Base-by-base conservation (phyloP, 2,113 vertebrate genomes). In the Isichthys henryi region DNA sequence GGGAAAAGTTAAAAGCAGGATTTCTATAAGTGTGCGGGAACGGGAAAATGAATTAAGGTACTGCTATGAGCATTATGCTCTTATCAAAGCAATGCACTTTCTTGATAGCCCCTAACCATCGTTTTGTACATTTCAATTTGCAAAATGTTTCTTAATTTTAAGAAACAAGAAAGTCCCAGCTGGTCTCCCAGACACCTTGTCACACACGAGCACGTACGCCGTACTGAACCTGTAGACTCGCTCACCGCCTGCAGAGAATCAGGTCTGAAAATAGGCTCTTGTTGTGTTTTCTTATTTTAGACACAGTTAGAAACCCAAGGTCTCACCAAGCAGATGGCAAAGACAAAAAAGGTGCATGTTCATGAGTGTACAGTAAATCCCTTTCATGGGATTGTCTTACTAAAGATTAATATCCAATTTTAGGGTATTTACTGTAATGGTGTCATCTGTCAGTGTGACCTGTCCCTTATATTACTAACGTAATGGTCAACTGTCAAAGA, bases 221-320 rank as follows among this genome's bases (percentile, higher is more conserved):
- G 35, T 43, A 19, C 74, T 0, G 17, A 80, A 80, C 74, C 74
- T 80, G 31, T 17, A 43, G 74, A 39, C 74, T 70, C 62, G n/a
- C 62, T 70, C 62, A 70, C n/a, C 62, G 62, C 62, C 62, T 80
- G 74, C 74, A 43, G 35, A 43, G 74, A 80, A 80, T 80, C 74
- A 80, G 74, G 35, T 80, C 74, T 80, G 74, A 80, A 80, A 80
- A 80, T 80, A 80, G 74, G 35, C 74, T 39, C 74, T 80, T 35
- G 15, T 80, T 80, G 35, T 80, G 17, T 80, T 43, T 80, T 39
- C 35, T 15, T 80, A 35, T 70, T 80, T 43, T 80, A 80, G 74
- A 80, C 15, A 39, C 74, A 17, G 35, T 80, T 80, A 80, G 31
- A 80, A 43, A 43, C 74, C 74, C 74, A 80, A 80, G 74, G 74